Base-by-base conservation (phyloP, 2,888 invertebrate species). In the Catocala nupta region DNA sequence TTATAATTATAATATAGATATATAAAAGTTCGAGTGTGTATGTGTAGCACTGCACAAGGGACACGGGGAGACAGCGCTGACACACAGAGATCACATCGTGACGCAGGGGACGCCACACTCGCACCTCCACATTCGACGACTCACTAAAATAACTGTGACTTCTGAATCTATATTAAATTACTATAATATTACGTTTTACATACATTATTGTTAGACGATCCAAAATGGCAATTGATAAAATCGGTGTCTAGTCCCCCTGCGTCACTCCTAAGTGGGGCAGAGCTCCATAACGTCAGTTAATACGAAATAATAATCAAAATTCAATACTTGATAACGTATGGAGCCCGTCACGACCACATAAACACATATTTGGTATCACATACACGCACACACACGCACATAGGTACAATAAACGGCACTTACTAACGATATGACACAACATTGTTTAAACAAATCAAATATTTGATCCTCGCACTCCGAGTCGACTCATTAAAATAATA, bases 401-500 rank as follows among this genome's bases (percentile, higher is more conserved):
- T 59, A 39, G 36, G 36, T 39, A 65, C 63, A 47, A 59, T 44
- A 65, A 55, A 59, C 70, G 53, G 59, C 63, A 69, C 78, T 70
- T 65, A 70, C 66, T 65, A 54, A 73, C 66, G 69, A 78, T 77
- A 79, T 77, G 77, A 79, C 77, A 77, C 79, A 62, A 73, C 66
- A 47, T 63, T 61, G 68, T 79, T 80, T 77, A 74, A 77, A 81
- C 82, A 81, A 83, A 83, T 72, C 80, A 81, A 78, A 73, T 55
- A 59, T 59, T 58, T 65, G 51, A 66, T 70, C 71, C 81, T 82
- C 83, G 71, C 79, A 73, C 75, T 75, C 76, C 77, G 72, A 84
- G 87, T 88, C 88, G 85, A 88, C 84, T 75, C 81, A 83, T 82
- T 78, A 82, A 84, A 85, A 43, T 52, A 59, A 12, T 25, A 25